phyloP scores from a whole-genome alignment of 2,113 vertebrate genomes.

The Trichomycterus rosablanca region DNA sequence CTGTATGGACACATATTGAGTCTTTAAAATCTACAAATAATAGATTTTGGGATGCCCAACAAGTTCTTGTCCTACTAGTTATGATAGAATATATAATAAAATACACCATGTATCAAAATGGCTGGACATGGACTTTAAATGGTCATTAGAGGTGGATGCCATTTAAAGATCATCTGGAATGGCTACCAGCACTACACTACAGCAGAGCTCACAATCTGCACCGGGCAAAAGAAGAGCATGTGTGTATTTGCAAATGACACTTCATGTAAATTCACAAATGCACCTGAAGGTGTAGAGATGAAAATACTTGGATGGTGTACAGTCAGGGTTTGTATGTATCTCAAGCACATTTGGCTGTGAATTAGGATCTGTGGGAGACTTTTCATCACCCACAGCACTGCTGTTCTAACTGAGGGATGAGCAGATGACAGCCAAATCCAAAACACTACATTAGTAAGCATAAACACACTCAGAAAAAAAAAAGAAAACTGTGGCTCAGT shows the following conservation, averaged over 20 bases:
- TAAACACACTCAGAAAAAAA: no score
- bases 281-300: not conserved
- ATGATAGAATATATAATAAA: no score
- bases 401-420: slow-evolving; percentile 4
- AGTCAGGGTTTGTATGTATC: not conserved
- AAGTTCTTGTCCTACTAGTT: no score
- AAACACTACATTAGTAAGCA: not conserved
- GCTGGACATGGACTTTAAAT: slow-evolving; percentile 48
- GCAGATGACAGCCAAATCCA: no score
- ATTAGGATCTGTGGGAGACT: not conserved
- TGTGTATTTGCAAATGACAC: no score
- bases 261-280: no score
- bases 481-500: no score
- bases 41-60: no score
- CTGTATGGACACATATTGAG: no score
- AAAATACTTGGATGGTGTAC: not conserved
- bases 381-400: no score
- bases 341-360: slow-evolving; percentile 1
- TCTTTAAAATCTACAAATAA: no score
- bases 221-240: not conserved
- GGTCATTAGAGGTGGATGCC: slow-evolving; percentile 55
- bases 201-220: not conserved
- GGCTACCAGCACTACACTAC: not conserved
- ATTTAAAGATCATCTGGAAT: slow-evolving; percentile 8
- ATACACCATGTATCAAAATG: slow-evolving; percentile 52